These are phyloP conservation scores for Drosophila pseudotakahashii DNA, from an alignment of 2,888 invertebrate species.

Conservation along the genomic window DNA sequence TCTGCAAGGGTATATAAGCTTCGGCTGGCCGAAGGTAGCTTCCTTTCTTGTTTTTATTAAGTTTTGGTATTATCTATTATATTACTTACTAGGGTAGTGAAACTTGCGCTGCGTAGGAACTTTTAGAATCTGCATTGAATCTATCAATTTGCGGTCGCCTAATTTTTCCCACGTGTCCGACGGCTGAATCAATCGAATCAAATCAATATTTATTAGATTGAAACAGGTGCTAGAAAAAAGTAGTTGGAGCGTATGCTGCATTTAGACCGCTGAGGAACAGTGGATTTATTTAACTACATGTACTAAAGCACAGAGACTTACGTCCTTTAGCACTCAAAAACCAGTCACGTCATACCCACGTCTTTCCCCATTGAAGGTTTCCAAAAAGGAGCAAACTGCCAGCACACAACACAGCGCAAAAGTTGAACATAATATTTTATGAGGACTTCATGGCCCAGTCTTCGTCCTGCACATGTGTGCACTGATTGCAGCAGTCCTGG, in stretches of 20 bases:
- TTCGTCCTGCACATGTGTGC: constrained; percentile 61
- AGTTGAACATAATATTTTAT: constrained; percentile 70
- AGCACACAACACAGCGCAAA: constrained; percentile 22
- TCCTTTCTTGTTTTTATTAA: too few relatives aligned
- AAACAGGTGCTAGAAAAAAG: constrained; percentile 20
- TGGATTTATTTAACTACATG: constrained; percentile 28
- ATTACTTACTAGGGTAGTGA: too few relatives aligned
- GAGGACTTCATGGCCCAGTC: constrained; percentile 69
- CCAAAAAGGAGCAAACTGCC: constrained; percentile 1
- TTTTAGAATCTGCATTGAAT: too few relatives aligned
- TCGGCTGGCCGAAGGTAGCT: too few relatives aligned
- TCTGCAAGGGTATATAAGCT: too few relatives aligned
- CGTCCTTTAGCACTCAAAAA: constrained; percentile 9
- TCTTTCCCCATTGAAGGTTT: background rate
- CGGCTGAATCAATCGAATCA: constrained; percentile 11
- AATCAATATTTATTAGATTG: constrained; percentile 26
- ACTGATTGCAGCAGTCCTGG: constrained; percentile 59
- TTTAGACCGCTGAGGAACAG: background rate
- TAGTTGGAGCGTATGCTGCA: background rate
- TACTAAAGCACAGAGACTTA: constrained; percentile 1
- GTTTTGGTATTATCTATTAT: too few relatives aligned
- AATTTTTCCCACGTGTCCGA: constrained; percentile 63
- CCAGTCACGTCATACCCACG: constrained; percentile 31
- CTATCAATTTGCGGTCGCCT: constrained; percentile 58
- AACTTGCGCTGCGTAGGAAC: too few relatives aligned